A percentile compares a stretch with the other conserved stretches of the same genome.
phyloP scores from a whole-genome alignment of 1,140 invertebrate genomes.

The Papilio xuthus region DNA sequence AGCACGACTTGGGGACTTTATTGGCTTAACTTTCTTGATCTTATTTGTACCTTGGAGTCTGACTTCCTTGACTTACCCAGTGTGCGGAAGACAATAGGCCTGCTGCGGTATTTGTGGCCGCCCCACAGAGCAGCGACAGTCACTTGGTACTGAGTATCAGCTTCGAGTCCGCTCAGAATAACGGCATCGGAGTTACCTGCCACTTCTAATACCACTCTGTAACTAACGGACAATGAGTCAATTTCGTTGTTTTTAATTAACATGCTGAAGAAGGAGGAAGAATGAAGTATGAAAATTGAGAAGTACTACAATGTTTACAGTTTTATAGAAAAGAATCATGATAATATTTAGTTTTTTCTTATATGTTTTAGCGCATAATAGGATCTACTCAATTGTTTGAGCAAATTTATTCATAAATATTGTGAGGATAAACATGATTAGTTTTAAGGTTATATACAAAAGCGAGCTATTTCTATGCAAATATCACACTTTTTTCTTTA shows the following conservation, averaged over 20 bases:
- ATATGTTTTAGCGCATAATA: neutral
- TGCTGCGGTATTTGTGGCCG: constrained; percentile 89
- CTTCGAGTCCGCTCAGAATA: constrained; percentile 88
- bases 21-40: neutral
- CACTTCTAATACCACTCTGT: constrained; percentile 93
- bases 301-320: neutral
- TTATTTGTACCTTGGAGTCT: neutral
- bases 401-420: neutral
- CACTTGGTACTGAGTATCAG: constrained; percentile 93
- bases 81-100: constrained; percentile 92
- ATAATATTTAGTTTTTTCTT: neutral
- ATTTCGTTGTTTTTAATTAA: constrained; percentile 69
- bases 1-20: neutral
- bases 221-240: constrained; percentile 86
- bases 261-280: constrained; percentile 57
- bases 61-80: constrained; percentile 84
- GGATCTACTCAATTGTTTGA: neutral
- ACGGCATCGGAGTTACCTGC: constrained; percentile 93
- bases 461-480: neutral
- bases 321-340: neutral
- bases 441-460: too few species aligned
- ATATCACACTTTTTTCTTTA: constrained; percentile 16
- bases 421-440: neutral
- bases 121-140: constrained; percentile 90
- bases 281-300: constrained; percentile 49